A percentile compares a stretch with the other conserved stretches of the same genome.
Evolutionary conservation across 2,113 vertebrate genomes (phyloP).

Genomic region (Falco punctatus): DNA sequence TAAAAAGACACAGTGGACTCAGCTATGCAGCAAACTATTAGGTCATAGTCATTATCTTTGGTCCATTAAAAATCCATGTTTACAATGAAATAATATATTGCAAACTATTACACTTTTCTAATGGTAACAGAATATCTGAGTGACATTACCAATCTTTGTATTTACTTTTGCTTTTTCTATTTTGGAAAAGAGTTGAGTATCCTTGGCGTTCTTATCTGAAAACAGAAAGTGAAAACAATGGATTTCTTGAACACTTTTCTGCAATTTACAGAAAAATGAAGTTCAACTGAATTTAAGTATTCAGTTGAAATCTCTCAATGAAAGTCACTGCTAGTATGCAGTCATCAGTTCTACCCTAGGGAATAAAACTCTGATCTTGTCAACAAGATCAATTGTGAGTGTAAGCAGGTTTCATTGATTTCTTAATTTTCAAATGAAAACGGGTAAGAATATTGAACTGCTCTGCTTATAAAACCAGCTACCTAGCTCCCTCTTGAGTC

Average conservation of each 20-base stretch:
- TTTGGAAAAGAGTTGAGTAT: neutral
- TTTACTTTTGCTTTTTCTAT: neutral
- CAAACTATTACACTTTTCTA: neutral
- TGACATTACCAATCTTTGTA: neutral
- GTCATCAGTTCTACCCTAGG: neutral
- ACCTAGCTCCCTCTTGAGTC: slow-evolving; percentile 71
- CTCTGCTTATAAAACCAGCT: slow-evolving; percentile 19
- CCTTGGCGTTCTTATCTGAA: neutral
- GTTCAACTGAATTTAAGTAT: neutral
- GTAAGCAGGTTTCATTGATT: slow-evolving; percentile 11
- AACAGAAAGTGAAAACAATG: neutral
- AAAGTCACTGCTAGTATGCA: neutral
- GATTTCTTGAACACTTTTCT: neutral
- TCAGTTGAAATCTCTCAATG: neutral
- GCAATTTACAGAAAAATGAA: neutral
- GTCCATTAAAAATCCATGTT: neutral
- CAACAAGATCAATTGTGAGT: neutral
- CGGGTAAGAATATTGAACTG: neutral
- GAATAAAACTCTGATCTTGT: neutral
- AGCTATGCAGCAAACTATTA: neutral
- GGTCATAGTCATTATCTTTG: neutral
- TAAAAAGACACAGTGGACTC: neutral
- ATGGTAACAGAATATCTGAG: neutral
- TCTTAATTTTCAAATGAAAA: slow-evolving; percentile 32
- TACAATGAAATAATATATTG: neutral